Conservation (phyloP, 2,888 invertebrate species). For the Eupithecia insigniata region DNA sequence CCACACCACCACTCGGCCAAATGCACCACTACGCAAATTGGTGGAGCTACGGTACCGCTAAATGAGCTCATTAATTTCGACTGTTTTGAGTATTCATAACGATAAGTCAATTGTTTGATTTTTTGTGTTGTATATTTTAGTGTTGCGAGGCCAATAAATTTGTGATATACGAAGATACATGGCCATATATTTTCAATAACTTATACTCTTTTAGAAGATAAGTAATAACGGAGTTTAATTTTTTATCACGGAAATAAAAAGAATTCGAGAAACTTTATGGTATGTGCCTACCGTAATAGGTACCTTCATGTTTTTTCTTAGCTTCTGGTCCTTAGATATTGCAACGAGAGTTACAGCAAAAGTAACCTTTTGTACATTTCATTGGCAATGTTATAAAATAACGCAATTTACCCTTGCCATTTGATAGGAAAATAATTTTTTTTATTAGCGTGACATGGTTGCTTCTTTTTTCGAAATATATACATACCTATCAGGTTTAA, state of each 20-base stretch:
- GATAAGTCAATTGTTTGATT: slow-evolving; percentile 40
- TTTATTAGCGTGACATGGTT: slow-evolving; percentile 21
- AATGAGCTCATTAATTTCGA: slow-evolving; percentile 71
- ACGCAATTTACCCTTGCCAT: slow-evolving; percentile 24
- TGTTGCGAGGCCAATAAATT: background rate
- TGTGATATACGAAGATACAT: background rate
- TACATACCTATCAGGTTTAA: background rate
- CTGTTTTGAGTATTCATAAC: slow-evolving; percentile 60
- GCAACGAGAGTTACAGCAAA: slow-evolving; percentile 3
- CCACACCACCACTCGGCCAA: slow-evolving; percentile 52
- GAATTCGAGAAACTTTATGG: background rate
- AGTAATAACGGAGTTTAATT: background rate
- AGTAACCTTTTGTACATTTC: slow-evolving; percentile 26
- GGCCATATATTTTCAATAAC: background rate
- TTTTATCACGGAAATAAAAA: background rate
- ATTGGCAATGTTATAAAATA: slow-evolving; percentile 24
- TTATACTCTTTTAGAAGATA: background rate
- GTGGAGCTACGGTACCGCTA: slow-evolving; percentile 75
- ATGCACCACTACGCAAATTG: slow-evolving; percentile 68
- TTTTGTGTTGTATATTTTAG: slow-evolving; percentile 21
- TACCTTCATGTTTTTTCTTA: background rate
- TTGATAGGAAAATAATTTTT: slow-evolving; percentile 12
- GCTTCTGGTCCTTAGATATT: background rate
- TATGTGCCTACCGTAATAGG: background rate
- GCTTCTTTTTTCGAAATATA: slow-evolving; percentile 20